Conservation (phyloP, 2,888 invertebrate genomes). For the Eumacrocentrus americanus region DNA sequence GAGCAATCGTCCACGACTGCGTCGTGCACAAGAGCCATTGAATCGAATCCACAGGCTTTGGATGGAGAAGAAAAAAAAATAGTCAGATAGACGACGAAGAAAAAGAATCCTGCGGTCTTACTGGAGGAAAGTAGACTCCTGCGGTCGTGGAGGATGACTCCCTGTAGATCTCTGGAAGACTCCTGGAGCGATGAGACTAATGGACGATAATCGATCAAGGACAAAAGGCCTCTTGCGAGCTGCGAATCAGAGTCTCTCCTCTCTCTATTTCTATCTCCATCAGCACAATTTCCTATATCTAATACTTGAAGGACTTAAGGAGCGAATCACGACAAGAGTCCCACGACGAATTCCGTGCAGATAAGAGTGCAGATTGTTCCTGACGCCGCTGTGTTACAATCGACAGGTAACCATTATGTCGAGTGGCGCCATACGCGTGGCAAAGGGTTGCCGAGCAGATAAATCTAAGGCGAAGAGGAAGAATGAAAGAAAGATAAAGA, state of each 20-base stretch:
- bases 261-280: no score
- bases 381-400: background rate
- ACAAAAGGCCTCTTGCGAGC: slow-evolving; percentile 12
- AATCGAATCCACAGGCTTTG: slow-evolving; percentile 12
- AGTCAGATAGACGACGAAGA: background rate
- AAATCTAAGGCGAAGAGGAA: background rate
- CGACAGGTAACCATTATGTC: slow-evolving; percentile 20
- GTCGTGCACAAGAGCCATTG: slow-evolving; percentile 3
- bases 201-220: slow-evolving; percentile 24
- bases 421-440: slow-evolving; percentile 9
- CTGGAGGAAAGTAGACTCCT: slow-evolving; percentile 8
- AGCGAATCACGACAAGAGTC: slow-evolving; percentile 6
- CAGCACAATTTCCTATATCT: background rate
- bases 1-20: slow-evolving; percentile 9
- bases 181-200: slow-evolving; percentile 20
- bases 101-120: slow-evolving; percentile 13
- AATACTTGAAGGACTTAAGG: slow-evolving; percentile 15
- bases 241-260: background rate
- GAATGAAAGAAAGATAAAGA: background rate
- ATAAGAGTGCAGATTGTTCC: background rate
- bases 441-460: background rate
- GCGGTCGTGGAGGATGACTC: slow-evolving; percentile 14
- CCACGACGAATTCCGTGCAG: slow-evolving; percentile 11
- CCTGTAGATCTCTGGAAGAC: slow-evolving; percentile 9
- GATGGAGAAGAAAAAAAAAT: slow-evolving; percentile 9